Evolutionary conservation across 1,140 invertebrate species (phyloP), one percentile per base, ranked within the genome.

Genomic region (Drosophila ananassae): DNA sequence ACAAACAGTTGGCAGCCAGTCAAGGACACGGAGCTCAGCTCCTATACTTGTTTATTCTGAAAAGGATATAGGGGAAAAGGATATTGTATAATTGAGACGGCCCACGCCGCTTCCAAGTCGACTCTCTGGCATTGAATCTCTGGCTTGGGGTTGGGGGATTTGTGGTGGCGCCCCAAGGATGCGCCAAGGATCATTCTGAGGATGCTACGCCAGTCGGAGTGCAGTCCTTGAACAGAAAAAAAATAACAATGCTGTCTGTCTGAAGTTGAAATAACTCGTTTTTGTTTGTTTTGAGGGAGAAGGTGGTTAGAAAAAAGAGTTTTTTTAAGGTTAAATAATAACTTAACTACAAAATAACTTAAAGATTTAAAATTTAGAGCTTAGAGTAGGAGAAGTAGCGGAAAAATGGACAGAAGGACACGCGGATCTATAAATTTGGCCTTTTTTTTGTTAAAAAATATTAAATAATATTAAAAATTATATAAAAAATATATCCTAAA

Each of bases 1-100:
- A 32, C 9, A 32, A 75, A 75, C 71, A 47, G 66, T 75, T 74
- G 30, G 41, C 58, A 58, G 30, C 73, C 63, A 69, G 66, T 69
- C 66, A 69, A 69, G 66, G 66, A 69, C 66, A 69, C n/a, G 12
- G 17, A n/a, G 41, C 37, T 32, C 13, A 28, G 12, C 8, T 50
- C 41, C n/a, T 44, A 3, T 13, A n/a, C 5, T 13, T 21, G 2
- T 17, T 21, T 46, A 17, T 17, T 46, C 8, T 46, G 17, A 9
- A 13, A 24, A 56, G 32, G 25, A 28, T 28, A 28, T 28, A 28
- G 17, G 17, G 17, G 17, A 71, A 25, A 63, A 34, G 21, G 39
- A 63, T 56, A 47, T 53, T 74, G 59, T 66, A 66, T 58, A 74
- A 74, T 73, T 73, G 47, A 73, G 68, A 22, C 9, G 50, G 46